Conservation (phyloP, 2,113 vertebrate species). For the Verasper variegatus region DNA sequence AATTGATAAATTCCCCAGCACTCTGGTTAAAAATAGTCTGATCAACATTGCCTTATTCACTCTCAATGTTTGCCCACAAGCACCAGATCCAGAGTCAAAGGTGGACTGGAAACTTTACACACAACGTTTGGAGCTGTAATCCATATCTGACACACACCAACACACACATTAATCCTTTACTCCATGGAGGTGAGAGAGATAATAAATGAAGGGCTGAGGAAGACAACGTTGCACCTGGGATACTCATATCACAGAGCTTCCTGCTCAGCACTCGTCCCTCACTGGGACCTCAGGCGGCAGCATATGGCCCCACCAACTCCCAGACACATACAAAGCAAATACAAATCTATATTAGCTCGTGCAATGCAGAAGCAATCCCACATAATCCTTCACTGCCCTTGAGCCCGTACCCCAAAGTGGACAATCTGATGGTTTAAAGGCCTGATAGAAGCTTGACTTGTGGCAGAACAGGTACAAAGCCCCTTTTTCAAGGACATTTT, state of each 20-base stretch:
- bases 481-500: neutral
- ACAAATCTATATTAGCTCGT: constrained; percentile 56
- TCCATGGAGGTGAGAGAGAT: constrained; percentile 27
- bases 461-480: neutral
- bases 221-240: constrained; percentile 49
- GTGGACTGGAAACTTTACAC: neutral
- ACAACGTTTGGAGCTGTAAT: neutral
- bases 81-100: constrained; percentile 2
- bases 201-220: constrained; percentile 18
- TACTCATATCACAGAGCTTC: constrained; percentile 73
- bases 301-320: constrained; percentile 73
- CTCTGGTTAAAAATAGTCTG: constrained; percentile 66
- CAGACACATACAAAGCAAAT: constrained; percentile 40
- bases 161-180: constrained; percentile 39
- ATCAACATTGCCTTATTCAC: constrained; percentile 52
- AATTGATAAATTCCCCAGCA: constrained; percentile 69
- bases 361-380: constrained; percentile 51
- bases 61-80: neutral
- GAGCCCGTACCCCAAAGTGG: constrained; percentile 28
- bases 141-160: neutral
- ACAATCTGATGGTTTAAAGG: constrained; percentile 27
- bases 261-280: constrained; percentile 68
- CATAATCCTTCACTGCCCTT: constrained; percentile 39
- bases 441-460: constrained; percentile 13
- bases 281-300: constrained; percentile 60